These are phyloP conservation scores for Linnaemya tessellans DNA, from an alignment of 2,888 invertebrate genomes.

Conservation along the genomic window DNA sequence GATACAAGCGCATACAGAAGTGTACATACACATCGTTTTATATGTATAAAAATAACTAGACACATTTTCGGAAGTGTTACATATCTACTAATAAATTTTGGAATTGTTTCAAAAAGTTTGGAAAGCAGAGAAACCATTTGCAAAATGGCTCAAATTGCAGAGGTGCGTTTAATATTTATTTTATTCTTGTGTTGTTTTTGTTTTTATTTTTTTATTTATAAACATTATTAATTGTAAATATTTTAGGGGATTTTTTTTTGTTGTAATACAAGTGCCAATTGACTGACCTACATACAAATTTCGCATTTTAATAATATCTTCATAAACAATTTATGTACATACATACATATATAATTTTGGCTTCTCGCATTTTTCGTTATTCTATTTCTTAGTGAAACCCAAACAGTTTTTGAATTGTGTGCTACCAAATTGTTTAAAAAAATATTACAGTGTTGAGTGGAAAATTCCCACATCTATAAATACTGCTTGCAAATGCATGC, in stretches of 20 bases:
- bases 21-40: background rate
- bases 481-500: conserved; percentile 61
- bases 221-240: background rate
- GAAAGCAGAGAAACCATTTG: background rate
- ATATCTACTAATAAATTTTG: conserved; percentile 5
- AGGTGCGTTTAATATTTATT: conserved; percentile 56
- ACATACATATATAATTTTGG: background rate
- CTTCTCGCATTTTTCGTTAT: conserved; percentile 8
- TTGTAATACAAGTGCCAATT: conserved; percentile 43
- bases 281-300: conserved; percentile 67
- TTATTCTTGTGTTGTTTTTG: conserved; percentile 18
- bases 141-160: conserved; percentile 59
- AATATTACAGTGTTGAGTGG: conserved; percentile 68
- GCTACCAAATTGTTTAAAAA: conserved; percentile 62
- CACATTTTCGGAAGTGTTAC: background rate
- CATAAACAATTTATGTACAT: conserved; percentile 50
- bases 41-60: background rate
- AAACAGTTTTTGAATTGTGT: conserved; percentile 54
- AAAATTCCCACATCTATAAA: conserved; percentile 73
- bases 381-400: conserved; percentile 10
- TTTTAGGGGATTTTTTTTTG: conserved; percentile 29
- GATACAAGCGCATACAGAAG: background rate
- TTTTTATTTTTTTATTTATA: background rate
- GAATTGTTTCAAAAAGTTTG: conserved; percentile 9
- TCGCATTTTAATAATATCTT: conserved; percentile 36